Evolutionary conservation across 2,888 invertebrate species (phyloP).

Genomic region (Rhagonycha lutea): DNA sequence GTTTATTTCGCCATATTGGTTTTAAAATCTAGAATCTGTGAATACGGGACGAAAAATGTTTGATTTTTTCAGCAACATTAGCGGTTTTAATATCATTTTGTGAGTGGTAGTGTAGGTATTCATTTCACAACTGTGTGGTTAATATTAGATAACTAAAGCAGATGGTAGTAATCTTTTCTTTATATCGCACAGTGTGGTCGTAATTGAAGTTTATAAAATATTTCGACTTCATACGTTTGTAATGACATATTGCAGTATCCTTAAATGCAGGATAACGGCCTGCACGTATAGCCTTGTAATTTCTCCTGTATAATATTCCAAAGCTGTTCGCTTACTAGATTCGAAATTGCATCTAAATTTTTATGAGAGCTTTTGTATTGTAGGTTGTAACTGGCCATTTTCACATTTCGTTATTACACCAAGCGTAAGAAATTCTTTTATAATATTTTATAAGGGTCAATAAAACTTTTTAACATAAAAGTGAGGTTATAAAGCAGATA

Average conservation of each 20-base stretch:
- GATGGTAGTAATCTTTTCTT: neutral
- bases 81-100: neutral
- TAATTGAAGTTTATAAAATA: neutral
- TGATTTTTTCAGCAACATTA: neutral
- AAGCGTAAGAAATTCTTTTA: constrained; percentile 9
- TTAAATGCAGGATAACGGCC: constrained; percentile 12
- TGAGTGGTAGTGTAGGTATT: neutral
- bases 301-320: constrained; percentile 27
- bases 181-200: neutral
- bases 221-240: neutral
- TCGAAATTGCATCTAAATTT: constrained; percentile 32
- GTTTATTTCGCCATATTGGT: neutral
- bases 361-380: constrained; percentile 17
- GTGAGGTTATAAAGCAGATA: neutral
- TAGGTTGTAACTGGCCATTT: constrained; percentile 19
- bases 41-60: neutral
- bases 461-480: constrained; percentile 10
- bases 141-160: neutral
- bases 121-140: neutral
- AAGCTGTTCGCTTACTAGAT: constrained; percentile 28
- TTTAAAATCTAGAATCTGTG: neutral
- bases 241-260: neutral
- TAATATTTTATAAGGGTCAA: constrained; percentile 10
- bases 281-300: constrained; percentile 28
- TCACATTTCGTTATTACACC: constrained; percentile 16